A percentile compares a stretch with the other conserved stretches of the same genome.
phyloP scores from a whole-genome alignment of 2,888 invertebrate species.

The Oligia fasciuncula region DNA sequence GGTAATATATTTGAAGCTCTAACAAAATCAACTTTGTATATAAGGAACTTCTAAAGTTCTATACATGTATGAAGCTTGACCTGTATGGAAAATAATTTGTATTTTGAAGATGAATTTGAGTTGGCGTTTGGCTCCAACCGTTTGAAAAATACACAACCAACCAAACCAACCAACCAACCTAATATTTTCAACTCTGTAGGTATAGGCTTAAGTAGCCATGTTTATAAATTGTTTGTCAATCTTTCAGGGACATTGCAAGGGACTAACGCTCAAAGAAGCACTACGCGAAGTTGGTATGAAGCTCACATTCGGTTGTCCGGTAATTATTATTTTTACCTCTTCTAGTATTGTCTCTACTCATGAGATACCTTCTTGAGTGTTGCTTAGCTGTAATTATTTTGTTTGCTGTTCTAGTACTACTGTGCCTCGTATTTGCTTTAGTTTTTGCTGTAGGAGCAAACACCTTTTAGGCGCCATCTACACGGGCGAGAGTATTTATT shows the following conservation, averaged over 20 bases:
- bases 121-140: not conserved
- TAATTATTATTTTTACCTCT: slow-evolving; percentile 47
- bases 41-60: not conserved
- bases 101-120: not conserved
- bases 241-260: slow-evolving; percentile 74
- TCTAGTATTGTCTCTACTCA: not conserved
- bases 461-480: not conserved
- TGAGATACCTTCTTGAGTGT: not conserved
- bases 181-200: not conserved
- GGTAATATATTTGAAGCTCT: slow-evolving; percentile 69
- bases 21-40: not conserved
- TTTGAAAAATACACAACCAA: too few species aligned
- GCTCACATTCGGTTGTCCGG: slow-evolving; percentile 50
- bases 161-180: too few species aligned
- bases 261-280: slow-evolving; percentile 76
- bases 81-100: not conserved
- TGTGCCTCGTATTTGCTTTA: slow-evolving; percentile 9
- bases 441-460: slow-evolving; percentile 6
- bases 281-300: slow-evolving; percentile 67
- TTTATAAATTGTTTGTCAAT: not conserved
- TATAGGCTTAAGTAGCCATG: not conserved
- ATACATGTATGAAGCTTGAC: not conserved
- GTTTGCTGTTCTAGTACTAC: not conserved
- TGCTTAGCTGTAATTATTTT: not conserved
- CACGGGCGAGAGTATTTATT: too few species aligned